Base-by-base conservation (phyloP, 2,888 invertebrate species). In the Nezara viridula region DNA sequence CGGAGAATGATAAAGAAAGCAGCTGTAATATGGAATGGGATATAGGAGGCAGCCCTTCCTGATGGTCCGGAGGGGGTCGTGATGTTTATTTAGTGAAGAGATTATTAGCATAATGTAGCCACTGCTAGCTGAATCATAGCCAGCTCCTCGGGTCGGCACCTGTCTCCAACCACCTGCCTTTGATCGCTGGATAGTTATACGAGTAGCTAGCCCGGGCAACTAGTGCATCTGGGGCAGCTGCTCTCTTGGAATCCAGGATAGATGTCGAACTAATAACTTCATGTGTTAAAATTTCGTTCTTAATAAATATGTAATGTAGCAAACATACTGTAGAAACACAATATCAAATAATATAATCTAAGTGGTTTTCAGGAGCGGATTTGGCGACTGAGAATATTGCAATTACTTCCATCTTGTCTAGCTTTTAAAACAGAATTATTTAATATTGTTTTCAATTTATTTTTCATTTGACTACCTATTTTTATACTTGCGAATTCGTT, bases 11-110 rank as follows among this genome's bases (percentile, higher is more conserved):
- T 55, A n/a, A 7, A 55, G 55, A 55, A 55, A 55, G 55, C 9
- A 55, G n/a, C 24, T n/a, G 24, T 55, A 55, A 7, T 24, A 55
- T n/a, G 55, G 55, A 52, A 2, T 21, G 50, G 50, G 21, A 52
- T 21, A 21, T n/a, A n/a, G 12, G 50, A 55, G 24, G 5, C n/a
- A 21, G 24, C 7, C 50, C 50, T 50, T 50, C 21, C 4, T 5
- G 12, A 12, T 21, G 7, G 55, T 55, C 55, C 24, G 55, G 55
- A 55, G 55, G 55, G 55, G 55, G 55, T n/a, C 55, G 4, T 55
- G 55, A n/a, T 55, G 55, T 55, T 55, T 55, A 55, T 55, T 55
- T 55, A 55, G 55, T 55, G 55, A n/a, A 55, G 55, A n/a, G n/a
- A 10, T n/a, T 19, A 55, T 55, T 55, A 55, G 55, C 55, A 55